Conservation (phyloP, 2,888 invertebrate species). For the Piscicola geometra region DNA sequence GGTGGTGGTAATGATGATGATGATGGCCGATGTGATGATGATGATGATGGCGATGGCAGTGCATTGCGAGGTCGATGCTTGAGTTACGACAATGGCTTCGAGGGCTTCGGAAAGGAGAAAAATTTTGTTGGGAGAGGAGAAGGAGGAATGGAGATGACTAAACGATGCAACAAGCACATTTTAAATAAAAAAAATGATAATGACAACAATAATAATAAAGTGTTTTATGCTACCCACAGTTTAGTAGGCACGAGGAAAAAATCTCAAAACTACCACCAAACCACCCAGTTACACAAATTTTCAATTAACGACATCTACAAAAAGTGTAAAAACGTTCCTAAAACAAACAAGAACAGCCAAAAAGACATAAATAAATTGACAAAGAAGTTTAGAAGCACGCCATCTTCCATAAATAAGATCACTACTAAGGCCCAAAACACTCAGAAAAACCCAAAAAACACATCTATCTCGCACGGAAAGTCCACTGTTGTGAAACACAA, state of each 20-base stretch:
- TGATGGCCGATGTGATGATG: neutral
- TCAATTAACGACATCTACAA: no score
- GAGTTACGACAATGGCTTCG: no score
- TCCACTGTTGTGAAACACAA: no score
- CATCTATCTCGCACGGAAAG: no score
- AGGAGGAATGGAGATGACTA: neutral
- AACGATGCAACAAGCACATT: neutral
- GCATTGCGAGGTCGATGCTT: no score
- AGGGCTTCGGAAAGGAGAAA: no score
- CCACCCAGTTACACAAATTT: neutral
- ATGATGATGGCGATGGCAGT: neutral
- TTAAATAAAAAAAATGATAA: no score
- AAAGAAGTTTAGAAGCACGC: neutral
- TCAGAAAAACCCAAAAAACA: no score
- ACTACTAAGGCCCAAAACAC: neutral
- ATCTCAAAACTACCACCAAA: neutral
- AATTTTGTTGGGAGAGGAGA: no score
- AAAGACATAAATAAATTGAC: neutral
- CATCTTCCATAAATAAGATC: no score
- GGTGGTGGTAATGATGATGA: neutral
- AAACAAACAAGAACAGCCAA: neutral
- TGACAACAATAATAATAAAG: no score
- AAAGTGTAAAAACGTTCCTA: no score
- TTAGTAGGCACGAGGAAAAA: conserved; percentile 1
- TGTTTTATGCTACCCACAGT: neutral